Evolutionary conservation across 1,140 invertebrate genomes (phyloP).

Genomic region (Armadillidium nasatum): DNA sequence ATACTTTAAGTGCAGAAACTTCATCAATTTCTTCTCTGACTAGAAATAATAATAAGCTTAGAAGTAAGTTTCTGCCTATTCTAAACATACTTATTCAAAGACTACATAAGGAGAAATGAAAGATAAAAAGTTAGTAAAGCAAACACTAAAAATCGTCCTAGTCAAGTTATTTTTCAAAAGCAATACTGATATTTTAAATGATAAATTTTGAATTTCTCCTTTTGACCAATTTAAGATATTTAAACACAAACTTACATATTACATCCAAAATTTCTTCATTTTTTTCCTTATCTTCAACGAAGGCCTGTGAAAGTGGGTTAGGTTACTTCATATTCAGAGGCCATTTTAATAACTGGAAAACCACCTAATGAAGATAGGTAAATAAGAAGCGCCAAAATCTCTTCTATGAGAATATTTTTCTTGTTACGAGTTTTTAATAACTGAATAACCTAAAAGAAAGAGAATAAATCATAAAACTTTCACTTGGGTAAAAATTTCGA

Average conservation of each 20-base stretch:
- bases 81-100: no score
- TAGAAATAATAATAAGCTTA: conserved; percentile 9
- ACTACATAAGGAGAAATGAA: no score
- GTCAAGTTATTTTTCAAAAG: no score
- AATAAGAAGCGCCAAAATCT: conserved; percentile 58
- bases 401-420: conserved; percentile 56
- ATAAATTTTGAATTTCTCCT: no score
- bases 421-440: conserved; percentile 57
- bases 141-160: no score
- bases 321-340: conserved; percentile 56
- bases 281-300: conserved; percentile 56
- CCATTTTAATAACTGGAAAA: conserved; percentile 48
- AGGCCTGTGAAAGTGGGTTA: conserved; percentile 55
- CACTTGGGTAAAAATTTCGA: no score
- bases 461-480: no score
- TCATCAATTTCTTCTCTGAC: conserved; percentile 40
- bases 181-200: no score
- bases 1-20: conserved; percentile 31
- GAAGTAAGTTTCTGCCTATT: background rate
- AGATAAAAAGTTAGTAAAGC: no score
- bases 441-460: conserved; percentile 48
- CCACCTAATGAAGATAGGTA: conserved; percentile 61
- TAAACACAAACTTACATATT: conserved; percentile 29
- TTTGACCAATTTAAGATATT: no score
- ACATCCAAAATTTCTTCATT: conserved; percentile 28